Base-by-base conservation (phyloP, 2,888 invertebrate genomes). In the Drosophila anceps region DNA sequence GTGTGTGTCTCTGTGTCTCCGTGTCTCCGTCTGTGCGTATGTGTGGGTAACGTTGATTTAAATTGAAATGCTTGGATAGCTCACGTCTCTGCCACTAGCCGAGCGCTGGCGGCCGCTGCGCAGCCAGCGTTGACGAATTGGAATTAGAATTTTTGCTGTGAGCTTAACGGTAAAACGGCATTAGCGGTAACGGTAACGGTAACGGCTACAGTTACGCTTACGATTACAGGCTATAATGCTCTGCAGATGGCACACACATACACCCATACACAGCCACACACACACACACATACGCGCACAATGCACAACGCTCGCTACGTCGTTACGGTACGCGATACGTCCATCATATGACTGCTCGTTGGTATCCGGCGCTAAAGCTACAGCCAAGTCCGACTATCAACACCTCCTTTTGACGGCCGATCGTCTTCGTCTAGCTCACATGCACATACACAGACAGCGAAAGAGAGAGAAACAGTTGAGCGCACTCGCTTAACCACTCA, bases 291-390 rank as follows among this genome's bases (percentile, higher is more conserved):
- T 31, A 4, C 50, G 4, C 48, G 31, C 48, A 35, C 57, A 51
- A 29, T 48, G 35, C 44, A 43, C 46, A 65, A 75, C 69, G 61
- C 60, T 48, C 41, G 44, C 66, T 69, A 60, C 68, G 77, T 69
- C 57, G 69, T 69, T 81, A 79, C 84, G 86, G 79, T 83, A 80
- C 81, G 73, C 82, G 81, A 80, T 75, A 78, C 84, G 90, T 90
- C 79, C 88, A 84, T 84, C 83, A 88, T 84, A 84, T 82, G 90
- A 90, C 90, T 90, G 85, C 69, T 62, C 70, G 57, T 4, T 50
- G 50, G 60, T 65, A 70, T 57, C 35, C 64, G 79, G 76, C 79
- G 71, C 75, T 73, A 75, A 76, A 81, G 76, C 84, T 79, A 81
- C 69, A 57, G 61, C 60, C 67, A 60, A 39, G 65, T 65, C 68